Evolutionary conservation across 2,113 vertebrate species (phyloP).

Genomic region (Misgurnus anguillicaudatus): DNA sequence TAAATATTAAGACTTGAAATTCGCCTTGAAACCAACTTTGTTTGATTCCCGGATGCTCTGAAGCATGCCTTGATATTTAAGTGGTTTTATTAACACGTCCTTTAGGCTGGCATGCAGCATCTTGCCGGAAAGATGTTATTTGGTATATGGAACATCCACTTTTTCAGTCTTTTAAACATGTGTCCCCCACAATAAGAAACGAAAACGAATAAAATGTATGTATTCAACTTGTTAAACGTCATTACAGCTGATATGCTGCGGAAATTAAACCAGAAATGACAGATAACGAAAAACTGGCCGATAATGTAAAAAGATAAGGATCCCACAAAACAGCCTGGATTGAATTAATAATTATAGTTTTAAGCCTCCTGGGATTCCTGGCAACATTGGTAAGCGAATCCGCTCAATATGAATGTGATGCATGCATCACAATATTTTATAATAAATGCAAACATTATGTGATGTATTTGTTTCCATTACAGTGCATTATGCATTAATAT

Average conservation of each 20-base stretch:
- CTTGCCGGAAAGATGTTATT: neutral
- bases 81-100: neutral
- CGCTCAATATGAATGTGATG: slow-evolving; percentile 20
- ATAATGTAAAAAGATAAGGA: neutral
- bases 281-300: neutral
- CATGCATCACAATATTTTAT: slow-evolving; percentile 6
- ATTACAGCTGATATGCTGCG: neutral
- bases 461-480: slow-evolving; percentile 6
- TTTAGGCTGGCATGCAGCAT: neutral
- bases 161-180: neutral
- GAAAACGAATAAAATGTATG: neutral
- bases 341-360: slow-evolving; percentile 23
- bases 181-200: neutral
- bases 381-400: slow-evolving; percentile 21
- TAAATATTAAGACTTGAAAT: slow-evolving; percentile 7
- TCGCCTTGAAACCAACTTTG: neutral
- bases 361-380: slow-evolving; percentile 8
- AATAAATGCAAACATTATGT: slow-evolving; percentile 1
- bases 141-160: neutral
- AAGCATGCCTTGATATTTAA: slow-evolving; percentile 10
- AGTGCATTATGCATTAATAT: slow-evolving; percentile 8
- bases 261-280: neutral
- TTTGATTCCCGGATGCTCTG: neutral
- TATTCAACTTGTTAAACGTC: neutral
- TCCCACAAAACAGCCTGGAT: neutral